These are phyloP conservation scores for Sebastes steindachneri DNA, from an alignment of 2,797 vertebrate species.

Conservation along the genomic window DNA sequence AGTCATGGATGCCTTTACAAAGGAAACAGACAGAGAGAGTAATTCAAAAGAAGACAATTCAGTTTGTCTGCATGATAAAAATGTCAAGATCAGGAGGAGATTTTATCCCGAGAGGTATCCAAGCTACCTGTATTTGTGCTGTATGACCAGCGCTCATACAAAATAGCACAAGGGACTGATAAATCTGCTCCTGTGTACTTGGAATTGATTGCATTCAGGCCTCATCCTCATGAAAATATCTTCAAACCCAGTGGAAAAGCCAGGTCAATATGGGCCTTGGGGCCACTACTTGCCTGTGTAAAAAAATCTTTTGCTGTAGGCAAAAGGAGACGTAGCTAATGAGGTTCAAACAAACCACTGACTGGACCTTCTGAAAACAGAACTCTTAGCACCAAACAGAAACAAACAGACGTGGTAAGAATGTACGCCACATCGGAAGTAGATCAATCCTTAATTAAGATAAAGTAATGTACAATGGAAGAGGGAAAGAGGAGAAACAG, in stretches of 20 bases:
- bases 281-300: neutral
- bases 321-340: constrained; percentile 17
- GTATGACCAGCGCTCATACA: neutral
- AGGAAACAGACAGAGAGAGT: neutral
- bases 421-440: neutral
- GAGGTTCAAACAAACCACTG: constrained; percentile 30
- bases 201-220: neutral
- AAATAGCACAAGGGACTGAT: neutral
- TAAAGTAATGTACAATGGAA: constrained; percentile 2
- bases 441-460: constrained; percentile 4
- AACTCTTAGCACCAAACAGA: neutral
- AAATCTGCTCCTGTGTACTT: neutral
- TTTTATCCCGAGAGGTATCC: neutral
- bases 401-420: neutral
- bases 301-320: constrained; percentile 9
- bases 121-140: neutral
- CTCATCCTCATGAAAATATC: neutral
- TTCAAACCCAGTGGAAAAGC: neutral
- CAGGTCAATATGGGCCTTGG: neutral
- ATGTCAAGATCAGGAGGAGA: neutral
- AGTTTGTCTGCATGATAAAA: neutral
- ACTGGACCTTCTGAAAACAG: constrained; percentile 12
- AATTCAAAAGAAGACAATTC: neutral
- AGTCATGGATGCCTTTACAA: neutral
- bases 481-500: neutral